Conservation (phyloP, 1,140 invertebrate species). For the Caenorhabditis briggsae region DNA sequence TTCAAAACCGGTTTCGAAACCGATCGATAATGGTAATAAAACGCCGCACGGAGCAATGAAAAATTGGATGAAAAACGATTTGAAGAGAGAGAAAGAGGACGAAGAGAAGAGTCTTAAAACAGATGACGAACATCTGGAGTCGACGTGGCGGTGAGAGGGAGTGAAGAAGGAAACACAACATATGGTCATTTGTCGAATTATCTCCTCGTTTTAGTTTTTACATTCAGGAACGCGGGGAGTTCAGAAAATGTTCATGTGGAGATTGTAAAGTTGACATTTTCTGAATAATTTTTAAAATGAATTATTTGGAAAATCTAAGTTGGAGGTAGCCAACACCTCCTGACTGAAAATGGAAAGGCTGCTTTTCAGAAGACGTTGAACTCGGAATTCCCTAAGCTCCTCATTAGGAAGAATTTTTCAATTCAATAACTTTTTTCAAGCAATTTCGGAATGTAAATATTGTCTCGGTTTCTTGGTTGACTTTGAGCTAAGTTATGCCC, state of each 20-base stretch:
- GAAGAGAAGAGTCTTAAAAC: slow-evolving; percentile 22
- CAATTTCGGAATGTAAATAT: no score
- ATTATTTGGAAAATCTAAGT: no score
- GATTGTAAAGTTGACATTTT: not conserved
- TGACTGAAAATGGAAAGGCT: no score
- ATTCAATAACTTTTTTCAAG: no score
- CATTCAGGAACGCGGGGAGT: not conserved
- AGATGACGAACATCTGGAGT: slow-evolving; percentile 49
- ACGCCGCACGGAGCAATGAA: slow-evolving; percentile 16
- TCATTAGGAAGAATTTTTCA: no score
- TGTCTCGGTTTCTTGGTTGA: no score
- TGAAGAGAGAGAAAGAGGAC: not conserved
- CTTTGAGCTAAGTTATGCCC: no score
- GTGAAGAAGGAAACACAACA: slow-evolving; percentile 9
- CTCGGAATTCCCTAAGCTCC: no score
- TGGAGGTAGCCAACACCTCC: no score
- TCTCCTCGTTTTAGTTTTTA: not conserved
- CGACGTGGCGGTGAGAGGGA: not conserved
- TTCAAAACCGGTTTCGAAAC: not conserved
- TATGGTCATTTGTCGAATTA: slow-evolving; percentile 17
- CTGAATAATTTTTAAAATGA: not conserved
- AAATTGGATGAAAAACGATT: not conserved
- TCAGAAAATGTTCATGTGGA: not conserved
- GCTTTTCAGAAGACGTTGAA: no score
- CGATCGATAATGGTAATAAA: slow-evolving; percentile 24